phyloP scores from a whole-genome alignment of 2,113 vertebrate species.

The Gallinago jamesoni region DNA sequence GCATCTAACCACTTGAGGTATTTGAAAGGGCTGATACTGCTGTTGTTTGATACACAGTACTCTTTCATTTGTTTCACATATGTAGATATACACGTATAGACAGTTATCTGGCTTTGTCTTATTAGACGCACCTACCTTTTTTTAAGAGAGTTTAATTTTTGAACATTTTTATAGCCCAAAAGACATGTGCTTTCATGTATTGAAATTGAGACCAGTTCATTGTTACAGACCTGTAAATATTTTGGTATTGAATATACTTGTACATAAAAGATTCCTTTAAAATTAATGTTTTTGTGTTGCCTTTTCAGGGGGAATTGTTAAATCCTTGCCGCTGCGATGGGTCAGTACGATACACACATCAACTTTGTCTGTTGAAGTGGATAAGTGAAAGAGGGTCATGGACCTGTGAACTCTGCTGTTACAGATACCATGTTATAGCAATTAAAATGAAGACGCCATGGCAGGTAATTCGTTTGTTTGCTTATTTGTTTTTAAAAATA shows the following conservation, averaged over 20 bases:
- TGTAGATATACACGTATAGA: not conserved
- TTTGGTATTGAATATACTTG: not conserved
- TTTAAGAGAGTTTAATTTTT: slow-evolving; percentile 19
- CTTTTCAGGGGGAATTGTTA: slow-evolving; percentile 86
- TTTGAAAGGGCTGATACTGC: slow-evolving; percentile 26
- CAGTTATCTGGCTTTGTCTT: not conserved
- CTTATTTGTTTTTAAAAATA: not conserved
- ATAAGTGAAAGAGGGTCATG: slow-evolving; percentile 95
- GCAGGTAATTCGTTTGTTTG: slow-evolving; percentile 79
- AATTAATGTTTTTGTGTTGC: not conserved
- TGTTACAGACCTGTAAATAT: not conserved
- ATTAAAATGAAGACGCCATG: slow-evolving; percentile 94
- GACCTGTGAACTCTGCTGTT: slow-evolving; percentile 96
- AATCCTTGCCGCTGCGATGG: slow-evolving; percentile 94
- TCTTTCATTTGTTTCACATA: not conserved
- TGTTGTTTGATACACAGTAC: not conserved
- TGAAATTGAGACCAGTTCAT: not conserved
- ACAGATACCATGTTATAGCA: slow-evolving; percentile 91
- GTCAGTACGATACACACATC: slow-evolving; percentile 91
- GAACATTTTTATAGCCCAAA: slow-evolving; percentile 14
- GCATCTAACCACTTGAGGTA: slow-evolving; percentile 37
- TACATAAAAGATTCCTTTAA: not conserved
- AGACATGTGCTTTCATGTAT: not conserved
- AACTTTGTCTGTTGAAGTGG: slow-evolving; percentile 94
- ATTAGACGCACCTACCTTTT: not conserved